A percentile compares a stretch with the other conserved stretches of the same genome.
Conservation (phyloP, 2,113 vertebrate species). For the Callaeas wilsoni region DNA sequence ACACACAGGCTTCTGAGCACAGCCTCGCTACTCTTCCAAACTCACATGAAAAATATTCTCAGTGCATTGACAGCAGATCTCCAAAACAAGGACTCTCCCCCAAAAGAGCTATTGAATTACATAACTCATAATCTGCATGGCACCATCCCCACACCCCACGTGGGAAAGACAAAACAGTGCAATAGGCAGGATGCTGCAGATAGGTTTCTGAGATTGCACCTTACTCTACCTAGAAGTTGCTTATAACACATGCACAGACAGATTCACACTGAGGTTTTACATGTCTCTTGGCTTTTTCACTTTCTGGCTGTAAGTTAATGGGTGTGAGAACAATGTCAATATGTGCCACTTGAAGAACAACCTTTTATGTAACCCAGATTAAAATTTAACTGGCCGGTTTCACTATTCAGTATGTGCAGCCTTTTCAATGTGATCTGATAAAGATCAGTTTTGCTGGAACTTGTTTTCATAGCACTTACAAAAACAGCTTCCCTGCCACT, state of each 20-base stretch:
- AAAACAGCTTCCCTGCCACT: slow-evolving; percentile 11
- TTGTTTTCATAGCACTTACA: slow-evolving; percentile 35
- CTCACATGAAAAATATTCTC: background rate
- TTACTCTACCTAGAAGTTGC: background rate
- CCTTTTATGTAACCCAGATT: slow-evolving; percentile 55
- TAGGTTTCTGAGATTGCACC: background rate
- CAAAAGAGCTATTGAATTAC: background rate
- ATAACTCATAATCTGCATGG: background rate
- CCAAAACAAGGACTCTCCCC: background rate
- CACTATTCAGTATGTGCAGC: background rate
- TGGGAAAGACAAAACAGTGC: background rate
- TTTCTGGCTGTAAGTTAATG: background rate
- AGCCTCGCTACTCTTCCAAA: background rate
- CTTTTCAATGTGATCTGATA: slow-evolving; percentile 44
- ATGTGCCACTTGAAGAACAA: slow-evolving; percentile 38
- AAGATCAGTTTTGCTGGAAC: slow-evolving; percentile 61
- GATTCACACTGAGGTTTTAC: background rate
- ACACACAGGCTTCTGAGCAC: background rate
- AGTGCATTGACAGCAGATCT: background rate
- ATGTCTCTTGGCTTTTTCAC: background rate
- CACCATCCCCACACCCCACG: fast-evolving
- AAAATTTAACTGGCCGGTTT: slow-evolving; percentile 56
- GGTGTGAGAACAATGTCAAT: slow-evolving; percentile 16
- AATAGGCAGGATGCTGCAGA: background rate
- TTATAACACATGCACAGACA: background rate